phyloP scores from a whole-genome alignment of 2,797 vertebrate genomes.

The Pangasius larnaudii region DNA sequence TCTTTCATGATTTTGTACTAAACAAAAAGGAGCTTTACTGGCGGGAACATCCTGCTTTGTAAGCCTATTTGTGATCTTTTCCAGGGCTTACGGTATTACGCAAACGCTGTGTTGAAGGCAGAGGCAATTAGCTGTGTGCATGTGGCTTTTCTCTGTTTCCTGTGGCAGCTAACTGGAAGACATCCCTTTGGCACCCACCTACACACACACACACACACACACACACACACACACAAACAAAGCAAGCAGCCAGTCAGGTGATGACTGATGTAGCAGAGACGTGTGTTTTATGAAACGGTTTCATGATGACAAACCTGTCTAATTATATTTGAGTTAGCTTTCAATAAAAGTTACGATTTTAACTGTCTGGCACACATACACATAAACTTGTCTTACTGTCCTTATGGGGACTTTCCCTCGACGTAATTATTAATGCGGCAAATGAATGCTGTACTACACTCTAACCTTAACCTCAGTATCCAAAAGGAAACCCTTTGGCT shows the following conservation, averaged over 20 bases:
- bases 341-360: not conserved
- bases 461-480: too few relatives aligned
- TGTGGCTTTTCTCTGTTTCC: slow-evolving; percentile 17
- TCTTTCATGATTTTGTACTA: slow-evolving; percentile 24
- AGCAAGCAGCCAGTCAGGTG: not conserved
- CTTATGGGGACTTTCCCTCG: not conserved
- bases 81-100: slow-evolving; percentile 29
- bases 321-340: slow-evolving; percentile 12
- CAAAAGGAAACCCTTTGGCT: too few relatives aligned
- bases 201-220: not conserved
- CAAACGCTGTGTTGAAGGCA: slow-evolving; percentile 5
- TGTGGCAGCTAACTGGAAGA: slow-evolving; percentile 22
- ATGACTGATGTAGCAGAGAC: not conserved
- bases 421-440: not conserved
- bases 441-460: not conserved
- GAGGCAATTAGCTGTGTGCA: slow-evolving; percentile 23
- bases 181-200: not conserved
- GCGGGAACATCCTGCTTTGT: not conserved
- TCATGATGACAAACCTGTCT: slow-evolving; percentile 20
- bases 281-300: not conserved
- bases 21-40: slow-evolving; percentile 15
- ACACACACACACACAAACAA: slow-evolving; percentile 9
- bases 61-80: slow-evolving; percentile 19
- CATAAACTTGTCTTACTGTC: not conserved
- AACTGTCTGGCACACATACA: not conserved